Percentiles rank a stretch among this genome's conserved stretches.
phyloP scores from a whole-genome alignment of 2,113 vertebrate genomes.

The Cheirogaleus medius region DNA sequence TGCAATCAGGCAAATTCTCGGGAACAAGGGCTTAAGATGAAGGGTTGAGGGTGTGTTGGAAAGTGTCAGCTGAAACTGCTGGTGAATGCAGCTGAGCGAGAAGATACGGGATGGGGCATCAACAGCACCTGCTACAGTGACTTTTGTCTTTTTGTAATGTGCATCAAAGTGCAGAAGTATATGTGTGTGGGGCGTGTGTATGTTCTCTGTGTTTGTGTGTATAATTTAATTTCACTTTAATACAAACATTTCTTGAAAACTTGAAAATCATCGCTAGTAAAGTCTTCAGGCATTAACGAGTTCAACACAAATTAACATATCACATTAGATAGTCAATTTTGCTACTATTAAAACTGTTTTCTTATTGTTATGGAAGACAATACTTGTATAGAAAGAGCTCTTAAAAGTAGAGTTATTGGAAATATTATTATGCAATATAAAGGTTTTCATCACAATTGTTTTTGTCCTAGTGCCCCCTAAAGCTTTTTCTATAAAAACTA shows the following conservation, averaged over 20 bases:
- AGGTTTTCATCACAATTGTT: neutral
- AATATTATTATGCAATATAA: neutral
- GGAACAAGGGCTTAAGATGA: neutral
- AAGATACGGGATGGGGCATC: neutral
- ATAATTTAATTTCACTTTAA: neutral
- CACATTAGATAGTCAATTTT: neutral
- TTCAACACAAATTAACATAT: neutral
- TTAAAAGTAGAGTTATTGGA: neutral
- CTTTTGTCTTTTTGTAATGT: neutral
- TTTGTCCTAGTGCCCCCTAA: neutral
- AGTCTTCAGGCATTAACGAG: neutral
- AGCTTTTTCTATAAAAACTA: neutral
- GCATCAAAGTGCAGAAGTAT: neutral
- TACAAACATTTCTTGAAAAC: neutral
- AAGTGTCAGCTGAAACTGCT: neutral
- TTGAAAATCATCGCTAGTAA: neutral
- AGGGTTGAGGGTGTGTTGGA: neutral
- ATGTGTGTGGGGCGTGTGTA: neutral
- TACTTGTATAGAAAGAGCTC: neutral
- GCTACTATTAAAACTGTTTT: neutral
- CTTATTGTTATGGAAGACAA: neutral
- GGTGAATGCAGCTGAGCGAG: neutral
- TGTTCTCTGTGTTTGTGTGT: neutral
- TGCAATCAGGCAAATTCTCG: neutral
- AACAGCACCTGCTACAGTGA: neutral